Conservation (phyloP, 2,113 vertebrate species). For the Oreotrochilus melanogaster region DNA sequence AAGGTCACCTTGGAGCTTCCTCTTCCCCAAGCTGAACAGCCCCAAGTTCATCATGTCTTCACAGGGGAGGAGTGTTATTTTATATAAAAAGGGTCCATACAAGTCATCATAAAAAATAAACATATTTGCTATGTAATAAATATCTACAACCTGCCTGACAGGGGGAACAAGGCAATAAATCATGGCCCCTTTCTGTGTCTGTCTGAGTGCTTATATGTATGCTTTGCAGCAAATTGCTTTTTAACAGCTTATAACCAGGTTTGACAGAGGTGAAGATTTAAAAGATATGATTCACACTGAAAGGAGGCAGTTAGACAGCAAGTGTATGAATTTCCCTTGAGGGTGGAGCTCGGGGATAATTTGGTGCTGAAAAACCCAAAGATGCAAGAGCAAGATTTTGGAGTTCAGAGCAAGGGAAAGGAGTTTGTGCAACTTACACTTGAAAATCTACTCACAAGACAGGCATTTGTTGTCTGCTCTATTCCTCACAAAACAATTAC, state of each 20-base stretch:
- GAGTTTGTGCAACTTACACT: background rate
- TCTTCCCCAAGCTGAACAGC: no score
- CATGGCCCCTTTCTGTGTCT: background rate
- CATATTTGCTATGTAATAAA: background rate
- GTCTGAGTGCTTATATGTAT: accelerated
- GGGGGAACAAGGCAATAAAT: background rate
- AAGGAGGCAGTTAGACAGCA: background rate
- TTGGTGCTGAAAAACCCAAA: background rate
- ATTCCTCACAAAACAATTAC: background rate
- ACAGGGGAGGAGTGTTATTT: background rate
- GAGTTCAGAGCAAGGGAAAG: accelerated
- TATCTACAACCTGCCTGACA: background rate
- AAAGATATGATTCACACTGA: background rate
- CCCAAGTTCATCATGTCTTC: no score
- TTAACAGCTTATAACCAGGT: background rate
- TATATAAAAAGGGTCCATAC: background rate
- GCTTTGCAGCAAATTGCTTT: background rate
- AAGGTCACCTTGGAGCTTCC: no score
- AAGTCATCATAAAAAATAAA: background rate
- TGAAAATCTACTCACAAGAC: background rate
- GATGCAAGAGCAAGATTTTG: background rate
- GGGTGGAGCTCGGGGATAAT: background rate
- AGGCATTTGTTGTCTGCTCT: background rate
- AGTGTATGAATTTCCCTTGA: background rate
- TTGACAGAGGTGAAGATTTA: background rate